Conservation (phyloP, 2,113 vertebrate species). For the Callocephalon fimbriatum region DNA sequence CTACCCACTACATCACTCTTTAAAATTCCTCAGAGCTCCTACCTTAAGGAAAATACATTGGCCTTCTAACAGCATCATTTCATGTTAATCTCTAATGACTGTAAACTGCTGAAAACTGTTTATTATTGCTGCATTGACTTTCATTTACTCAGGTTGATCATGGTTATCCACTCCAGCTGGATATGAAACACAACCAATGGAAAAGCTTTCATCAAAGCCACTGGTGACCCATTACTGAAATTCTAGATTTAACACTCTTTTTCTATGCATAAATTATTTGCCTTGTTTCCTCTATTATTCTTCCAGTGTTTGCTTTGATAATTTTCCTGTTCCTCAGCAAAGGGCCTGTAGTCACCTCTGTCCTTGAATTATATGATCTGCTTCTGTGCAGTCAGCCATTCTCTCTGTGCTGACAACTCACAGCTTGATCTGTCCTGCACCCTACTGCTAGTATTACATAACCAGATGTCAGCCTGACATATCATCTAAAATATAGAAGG, state of each 20-base stretch:
- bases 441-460: constrained; percentile 9
- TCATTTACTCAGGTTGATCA: neutral
- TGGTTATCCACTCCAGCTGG: neutral
- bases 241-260: constrained; percentile 22
- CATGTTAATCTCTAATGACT: neutral
- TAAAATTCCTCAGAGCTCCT: neutral
- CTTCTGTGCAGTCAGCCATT: constrained; percentile 18
- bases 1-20: neutral
- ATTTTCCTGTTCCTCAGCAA: neutral
- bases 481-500: neutral
- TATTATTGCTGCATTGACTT: constrained; percentile 10
- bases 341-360: neutral
- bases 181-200: neutral
- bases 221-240: neutral
- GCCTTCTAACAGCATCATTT: neutral
- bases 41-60: neutral
- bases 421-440: constrained; percentile 46
- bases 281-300: neutral
- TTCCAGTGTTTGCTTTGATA: neutral
- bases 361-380: constrained; percentile 21
- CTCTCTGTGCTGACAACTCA: constrained; percentile 20
- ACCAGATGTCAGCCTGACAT: constrained; percentile 33
- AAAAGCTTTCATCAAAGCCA: neutral
- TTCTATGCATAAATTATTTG: constrained; percentile 21
- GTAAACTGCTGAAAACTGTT: neutral